A percentile compares a stretch with the other conserved stretches of the same genome.
These are phyloP conservation scores for Crotalus helleri DNA, from an alignment of 2,113 vertebrate genomes.

Conservation along the genomic window DNA sequence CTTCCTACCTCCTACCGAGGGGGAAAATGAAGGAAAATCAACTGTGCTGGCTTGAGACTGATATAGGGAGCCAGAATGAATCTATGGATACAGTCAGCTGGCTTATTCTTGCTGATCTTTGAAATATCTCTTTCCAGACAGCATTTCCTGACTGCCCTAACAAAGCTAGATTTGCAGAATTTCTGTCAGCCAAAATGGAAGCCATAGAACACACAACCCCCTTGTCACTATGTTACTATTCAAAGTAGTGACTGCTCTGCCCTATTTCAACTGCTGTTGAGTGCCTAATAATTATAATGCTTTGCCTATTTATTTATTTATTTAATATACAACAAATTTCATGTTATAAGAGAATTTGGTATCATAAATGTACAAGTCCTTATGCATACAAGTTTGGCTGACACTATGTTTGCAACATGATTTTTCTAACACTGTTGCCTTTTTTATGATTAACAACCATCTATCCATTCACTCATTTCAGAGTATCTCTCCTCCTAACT, in stretches of 20 bases:
- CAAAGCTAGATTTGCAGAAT: not conserved
- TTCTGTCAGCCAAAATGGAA: not conserved
- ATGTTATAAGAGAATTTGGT: not conserved
- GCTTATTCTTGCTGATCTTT: not conserved
- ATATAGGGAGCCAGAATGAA: not conserved
- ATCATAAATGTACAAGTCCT: not conserved
- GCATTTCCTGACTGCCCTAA: not conserved
- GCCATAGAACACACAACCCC: not conserved
- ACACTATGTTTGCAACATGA: not conserved
- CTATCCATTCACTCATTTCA: not conserved
- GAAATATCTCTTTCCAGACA: not conserved
- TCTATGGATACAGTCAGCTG: not conserved
- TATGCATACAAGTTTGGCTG: not conserved
- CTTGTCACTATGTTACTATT: not conserved
- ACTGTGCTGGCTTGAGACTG: not conserved
- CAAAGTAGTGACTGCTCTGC: not conserved
- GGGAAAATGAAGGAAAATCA: not conserved
- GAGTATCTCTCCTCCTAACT: not conserved
- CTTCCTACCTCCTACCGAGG: not conserved
- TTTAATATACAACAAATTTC: not conserved
- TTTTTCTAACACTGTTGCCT: not conserved
- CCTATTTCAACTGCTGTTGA: not conserved
- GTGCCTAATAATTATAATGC: not conserved
- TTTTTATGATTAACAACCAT: not conserved
- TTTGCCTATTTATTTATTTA: not conserved